These are phyloP conservation scores for Porphyrio hochstetteri DNA, from an alignment of 2,113 vertebrate genomes.

Conservation along the genomic window DNA sequence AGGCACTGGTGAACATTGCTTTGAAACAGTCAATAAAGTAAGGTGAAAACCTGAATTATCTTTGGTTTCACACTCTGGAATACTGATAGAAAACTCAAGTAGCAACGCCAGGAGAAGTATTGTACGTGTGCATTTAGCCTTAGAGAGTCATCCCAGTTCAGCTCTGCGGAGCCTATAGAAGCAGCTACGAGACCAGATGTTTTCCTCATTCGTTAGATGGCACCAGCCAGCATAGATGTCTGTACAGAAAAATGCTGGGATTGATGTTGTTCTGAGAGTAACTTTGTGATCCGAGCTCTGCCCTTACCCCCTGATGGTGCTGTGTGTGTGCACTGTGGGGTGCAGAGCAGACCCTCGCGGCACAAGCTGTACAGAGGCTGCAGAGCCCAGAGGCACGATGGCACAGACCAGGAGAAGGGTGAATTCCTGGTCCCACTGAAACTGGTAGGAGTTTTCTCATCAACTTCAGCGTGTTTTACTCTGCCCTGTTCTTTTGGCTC, in stretches of 20 bases:
- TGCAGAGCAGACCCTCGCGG: not conserved
- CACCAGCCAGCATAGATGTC: not conserved
- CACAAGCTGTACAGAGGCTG: not conserved
- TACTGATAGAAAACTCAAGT: not conserved
- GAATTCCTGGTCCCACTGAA: not conserved
- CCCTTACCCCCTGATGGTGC: not conserved
- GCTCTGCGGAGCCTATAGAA: not conserved
- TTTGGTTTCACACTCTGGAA: slow-evolving; percentile 42
- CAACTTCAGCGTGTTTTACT: not conserved
- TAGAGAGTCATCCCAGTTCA: not conserved
- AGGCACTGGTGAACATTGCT: not conserved
- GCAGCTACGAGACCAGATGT: not conserved
- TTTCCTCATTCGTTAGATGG: not conserved
- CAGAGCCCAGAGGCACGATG: not conserved
- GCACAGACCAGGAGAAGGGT: not conserved
- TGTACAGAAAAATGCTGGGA: not conserved
- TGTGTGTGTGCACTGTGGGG: not conserved
- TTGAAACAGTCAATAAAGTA: slow-evolving; percentile 27
- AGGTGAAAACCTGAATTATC: slow-evolving; percentile 38
- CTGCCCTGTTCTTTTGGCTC: not conserved
- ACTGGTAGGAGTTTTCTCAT: not conserved
- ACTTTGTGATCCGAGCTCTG: not conserved
- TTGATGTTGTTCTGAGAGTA: not conserved
- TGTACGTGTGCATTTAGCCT: not conserved
- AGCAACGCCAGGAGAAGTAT: not conserved